Conservation (phyloP, 1,140 invertebrate species). For the Thalassaphorura encarpata region DNA sequence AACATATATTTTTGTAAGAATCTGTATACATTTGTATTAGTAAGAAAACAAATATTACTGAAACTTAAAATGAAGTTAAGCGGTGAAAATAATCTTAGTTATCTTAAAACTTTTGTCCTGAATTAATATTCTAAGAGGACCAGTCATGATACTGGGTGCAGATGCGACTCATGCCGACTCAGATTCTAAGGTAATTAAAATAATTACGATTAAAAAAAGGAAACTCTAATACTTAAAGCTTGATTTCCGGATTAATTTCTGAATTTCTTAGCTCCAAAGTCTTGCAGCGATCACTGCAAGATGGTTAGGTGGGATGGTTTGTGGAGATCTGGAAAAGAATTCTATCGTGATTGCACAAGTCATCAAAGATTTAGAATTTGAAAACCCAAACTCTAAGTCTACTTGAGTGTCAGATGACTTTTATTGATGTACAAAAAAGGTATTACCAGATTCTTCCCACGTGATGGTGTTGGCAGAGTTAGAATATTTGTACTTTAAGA, state of each 20-base stretch:
- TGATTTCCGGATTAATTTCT: neutral
- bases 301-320: slow-evolving; percentile 53
- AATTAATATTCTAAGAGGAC: too few species aligned
- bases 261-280: too few species aligned
- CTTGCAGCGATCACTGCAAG: slow-evolving; percentile 14
- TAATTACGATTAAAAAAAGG: neutral
- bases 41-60: too few species aligned
- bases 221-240: neutral
- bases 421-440: slow-evolving; percentile 43
- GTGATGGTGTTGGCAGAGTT: slow-evolving; percentile 42
- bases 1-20: too few species aligned
- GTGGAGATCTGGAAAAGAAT: slow-evolving; percentile 32
- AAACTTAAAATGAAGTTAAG: too few species aligned
- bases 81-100: too few species aligned
- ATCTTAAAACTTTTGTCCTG: too few species aligned
- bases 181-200: neutral
- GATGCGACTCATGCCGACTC: neutral
- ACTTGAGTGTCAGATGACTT: slow-evolving; percentile 43
- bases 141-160: neutral
- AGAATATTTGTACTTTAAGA: too few species aligned
- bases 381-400: slow-evolving; percentile 39
- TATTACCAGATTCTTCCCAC: slow-evolving; percentile 41
- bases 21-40: too few species aligned
- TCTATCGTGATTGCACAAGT: neutral
- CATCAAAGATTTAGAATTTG: slow-evolving; percentile 36